A percentile compares a stretch with the other conserved stretches of the same genome.
These are phyloP conservation scores for Geococcyx californianus DNA, from an alignment of 2,113 vertebrate species.

Conservation along the genomic window DNA sequence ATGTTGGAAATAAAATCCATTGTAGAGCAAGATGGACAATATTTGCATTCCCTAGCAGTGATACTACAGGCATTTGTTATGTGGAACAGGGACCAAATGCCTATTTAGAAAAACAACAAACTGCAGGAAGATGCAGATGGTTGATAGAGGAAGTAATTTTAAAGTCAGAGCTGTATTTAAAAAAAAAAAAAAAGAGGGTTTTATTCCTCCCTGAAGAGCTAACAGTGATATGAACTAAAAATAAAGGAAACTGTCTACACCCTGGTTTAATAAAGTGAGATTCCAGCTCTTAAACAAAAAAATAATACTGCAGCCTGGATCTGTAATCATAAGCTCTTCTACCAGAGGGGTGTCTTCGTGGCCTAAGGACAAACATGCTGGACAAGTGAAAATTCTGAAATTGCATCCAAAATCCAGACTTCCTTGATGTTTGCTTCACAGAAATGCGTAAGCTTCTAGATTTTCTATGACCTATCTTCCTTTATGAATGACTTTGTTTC, in stretches of 20 bases:
- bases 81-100: background rate
- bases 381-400: background rate
- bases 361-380: no score
- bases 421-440: background rate
- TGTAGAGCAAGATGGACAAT: background rate
- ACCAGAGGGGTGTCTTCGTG: background rate
- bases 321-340: background rate
- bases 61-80: background rate
- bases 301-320: background rate
- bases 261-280: background rate
- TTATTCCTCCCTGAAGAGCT: no score
- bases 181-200: background rate
- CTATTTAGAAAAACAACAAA: background rate
- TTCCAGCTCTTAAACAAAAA: background rate
- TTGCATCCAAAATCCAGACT: background rate
- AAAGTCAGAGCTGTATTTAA: background rate
- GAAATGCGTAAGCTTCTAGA: background rate
- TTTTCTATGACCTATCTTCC: background rate
- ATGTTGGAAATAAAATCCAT: background rate
- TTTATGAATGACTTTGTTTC: background rate
- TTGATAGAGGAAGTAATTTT: background rate
- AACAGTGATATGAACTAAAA: background rate
- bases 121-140: background rate
- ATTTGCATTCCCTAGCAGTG: background rate
- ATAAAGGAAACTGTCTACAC: background rate